Base-by-base conservation (phyloP, 2,888 invertebrate genomes). In the Drymonia ruficornis region DNA sequence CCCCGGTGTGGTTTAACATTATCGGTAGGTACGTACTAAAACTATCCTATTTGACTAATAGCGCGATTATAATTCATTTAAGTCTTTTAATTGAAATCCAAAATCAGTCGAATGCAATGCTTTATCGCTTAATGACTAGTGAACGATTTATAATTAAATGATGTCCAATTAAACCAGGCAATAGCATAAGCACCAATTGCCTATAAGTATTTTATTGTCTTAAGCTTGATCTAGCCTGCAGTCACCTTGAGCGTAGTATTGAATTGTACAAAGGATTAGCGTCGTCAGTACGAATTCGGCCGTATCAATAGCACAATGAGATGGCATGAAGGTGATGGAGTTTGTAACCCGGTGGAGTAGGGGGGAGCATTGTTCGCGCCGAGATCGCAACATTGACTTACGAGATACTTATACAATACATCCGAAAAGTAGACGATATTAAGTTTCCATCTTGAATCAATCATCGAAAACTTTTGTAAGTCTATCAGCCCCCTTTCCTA, bases 201-300 rank as follows among this genome's bases (percentile, higher is more conserved):
- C 28, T 15, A 8, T 8, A 2, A 45, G 45, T n/a, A 19, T 63
- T 70, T 70, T 66, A 72, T 70, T 68, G 62, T 65, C 53, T 62
- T 52, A 49, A 47, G 60, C 55, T 62, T 65, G 59, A 67, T 56
- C 63, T 56, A 50, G 60, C 53, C 57, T 48, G 61, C 55, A 52
- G 57, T 72, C 68, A 65, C 78, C 76, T 77, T 75, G 78, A 72
- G 73, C 65, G 59, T 57, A 68, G 70, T 72, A 74, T 74, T 76
- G 72, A 74, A 75, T 74, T 72, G 73, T 72, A 78, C 78, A 79
- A 78, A 80, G 76, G 74, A 76, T 75, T 62, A 64, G 70, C 65
- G 61, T 67, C 65, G 66, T 73, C 69, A 76, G 67, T 71, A 75
- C 65, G 70, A 67, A 73, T 72, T 72, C 69, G 65, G 66, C 66